phyloP scores from a whole-genome alignment of 2,888 invertebrate genomes.

The Arge pagana region DNA sequence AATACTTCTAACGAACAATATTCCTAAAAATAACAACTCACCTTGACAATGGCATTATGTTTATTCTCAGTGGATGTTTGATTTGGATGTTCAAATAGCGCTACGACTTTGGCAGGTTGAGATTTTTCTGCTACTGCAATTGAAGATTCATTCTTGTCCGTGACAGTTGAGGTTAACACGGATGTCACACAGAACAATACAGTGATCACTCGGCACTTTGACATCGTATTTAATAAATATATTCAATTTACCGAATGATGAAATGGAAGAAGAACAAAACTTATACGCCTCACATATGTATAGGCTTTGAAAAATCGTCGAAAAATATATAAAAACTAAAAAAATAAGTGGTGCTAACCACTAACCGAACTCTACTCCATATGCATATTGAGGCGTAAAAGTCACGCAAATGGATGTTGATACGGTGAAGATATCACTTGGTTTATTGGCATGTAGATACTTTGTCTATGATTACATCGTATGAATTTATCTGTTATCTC shows the following conservation, averaged over 20 bases:
- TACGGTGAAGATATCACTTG: no score
- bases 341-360: constrained; percentile 21
- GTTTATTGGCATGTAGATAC: no score
- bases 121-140: not conserved
- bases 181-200: constrained; percentile 31
- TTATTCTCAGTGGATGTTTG: not conserved
- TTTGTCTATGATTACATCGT: no score
- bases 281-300: not conserved
- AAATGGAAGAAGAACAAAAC: constrained; percentile 30
- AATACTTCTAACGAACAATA: no score
- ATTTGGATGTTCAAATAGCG: not conserved
- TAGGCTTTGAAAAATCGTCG: constrained; percentile 1
- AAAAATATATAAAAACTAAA: constrained; percentile 23
- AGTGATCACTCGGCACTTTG: not conserved
- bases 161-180: constrained; percentile 40
- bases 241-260: constrained; percentile 12
- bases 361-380: no score
- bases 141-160: constrained; percentile 25
- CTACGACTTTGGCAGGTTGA: not conserved
- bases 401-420: no score
- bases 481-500: no score
- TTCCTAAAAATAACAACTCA: not conserved
- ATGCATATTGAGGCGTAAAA: no score
- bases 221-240: not conserved
- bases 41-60: not conserved